These are phyloP conservation scores for Calameuta idolon DNA, from an alignment of 2,888 invertebrate species.

Conservation along the genomic window DNA sequence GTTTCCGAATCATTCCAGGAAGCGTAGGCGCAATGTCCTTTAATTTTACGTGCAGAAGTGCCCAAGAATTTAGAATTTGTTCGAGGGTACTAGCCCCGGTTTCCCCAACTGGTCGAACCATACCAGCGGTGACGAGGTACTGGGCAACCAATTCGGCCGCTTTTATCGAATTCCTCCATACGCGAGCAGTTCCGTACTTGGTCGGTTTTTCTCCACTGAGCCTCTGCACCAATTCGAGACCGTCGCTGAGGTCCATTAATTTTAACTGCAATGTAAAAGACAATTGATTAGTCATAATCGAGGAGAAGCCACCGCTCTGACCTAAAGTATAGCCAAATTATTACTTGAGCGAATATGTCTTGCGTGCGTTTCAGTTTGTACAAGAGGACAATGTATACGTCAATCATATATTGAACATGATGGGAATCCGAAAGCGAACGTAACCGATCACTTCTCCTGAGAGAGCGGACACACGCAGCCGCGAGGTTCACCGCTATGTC, in stretches of 20 bases:
- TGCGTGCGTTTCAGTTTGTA: slow-evolving; percentile 71
- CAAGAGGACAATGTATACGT: slow-evolving; percentile 72
- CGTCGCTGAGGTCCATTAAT: slow-evolving; percentile 70
- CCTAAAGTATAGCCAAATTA: slow-evolving; percentile 25
- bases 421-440: slow-evolving; percentile 63
- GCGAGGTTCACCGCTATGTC: slow-evolving; percentile 74
- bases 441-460: slow-evolving; percentile 63
- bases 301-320: neutral
- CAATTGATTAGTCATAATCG: neutral
- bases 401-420: slow-evolving; percentile 72
- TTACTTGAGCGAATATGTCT: slow-evolving; percentile 70
- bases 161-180: slow-evolving; percentile 71
- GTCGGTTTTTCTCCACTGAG: slow-evolving; percentile 64
- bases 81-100: slow-evolving; percentile 58
- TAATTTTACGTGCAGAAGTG: slow-evolving; percentile 59
- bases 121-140: slow-evolving; percentile 71
- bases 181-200: slow-evolving; percentile 69
- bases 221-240: slow-evolving; percentile 70
- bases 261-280: slow-evolving; percentile 67
- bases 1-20: slow-evolving; percentile 64
- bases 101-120: slow-evolving; percentile 68
- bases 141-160: slow-evolving; percentile 71
- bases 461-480: slow-evolving; percentile 70
- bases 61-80: slow-evolving; percentile 63
- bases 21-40: slow-evolving; percentile 57